Evolutionary conservation across 2,797 vertebrate genomes (phyloP), one percentile per base, ranked within the genome.

Genomic region (Trachops cirrhosus): DNA sequence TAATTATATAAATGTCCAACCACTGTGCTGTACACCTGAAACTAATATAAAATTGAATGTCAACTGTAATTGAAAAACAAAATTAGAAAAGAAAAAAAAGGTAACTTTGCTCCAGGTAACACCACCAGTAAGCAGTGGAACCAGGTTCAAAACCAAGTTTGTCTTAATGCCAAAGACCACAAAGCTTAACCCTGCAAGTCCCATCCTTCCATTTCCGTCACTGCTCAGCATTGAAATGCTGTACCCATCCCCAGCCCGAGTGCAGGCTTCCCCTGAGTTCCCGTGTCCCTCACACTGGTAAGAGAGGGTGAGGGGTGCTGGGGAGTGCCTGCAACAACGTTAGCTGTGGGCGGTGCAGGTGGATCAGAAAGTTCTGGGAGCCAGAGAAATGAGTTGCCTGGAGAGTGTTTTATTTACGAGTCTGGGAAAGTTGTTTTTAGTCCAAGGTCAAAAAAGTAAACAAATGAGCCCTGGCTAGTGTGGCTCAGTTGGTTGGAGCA

Each of bases 381-480:
- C 37, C 11, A 41, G 67, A 83, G 24, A 67, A 62, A 80, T 39
- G 29, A 75, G 46, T n/a, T 44, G 6, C 22, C 39, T 46, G 3
- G 4, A 32, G 34, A 64, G 34, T 52, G 5, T 41, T 80, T 67
- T 37, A 5, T 39, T 64, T 89, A 59, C 85, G 14, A 52, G 83
- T 67, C 48, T 67, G 10, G 37, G 44, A 71, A 94, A 54, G 22
- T 37, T 1, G 2, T 52, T 62, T 74, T 78, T 41, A 57, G 50
- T 48, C 14, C 34, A 62, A 79, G 12, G 11, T 88, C 24, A 39
- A 41, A 84, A 91, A 78, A 79, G 67, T 24, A 91, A 91, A 8
- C 68, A 77, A 82, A 91, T n/a, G 48, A 29, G 16, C 9, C 34
- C 50, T 50, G 16, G 67, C n/a, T 19, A 9, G 34, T 37, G 34